phyloP scores from a whole-genome alignment of 2,113 vertebrate species.

The Ascaphus truei region DNA sequence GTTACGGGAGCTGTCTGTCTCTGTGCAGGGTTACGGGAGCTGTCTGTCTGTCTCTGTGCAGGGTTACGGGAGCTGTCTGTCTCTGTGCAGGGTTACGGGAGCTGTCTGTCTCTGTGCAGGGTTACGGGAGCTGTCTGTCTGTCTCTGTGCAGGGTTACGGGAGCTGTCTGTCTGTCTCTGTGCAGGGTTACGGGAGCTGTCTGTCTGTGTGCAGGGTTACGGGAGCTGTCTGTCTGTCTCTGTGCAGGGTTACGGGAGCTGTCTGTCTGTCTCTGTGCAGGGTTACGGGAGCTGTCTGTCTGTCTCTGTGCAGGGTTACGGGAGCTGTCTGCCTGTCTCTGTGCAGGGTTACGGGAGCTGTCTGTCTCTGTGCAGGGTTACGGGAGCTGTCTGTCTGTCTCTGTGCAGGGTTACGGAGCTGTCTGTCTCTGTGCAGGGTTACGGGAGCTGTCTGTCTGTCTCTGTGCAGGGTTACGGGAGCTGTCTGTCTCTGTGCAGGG shows the following conservation, averaged over 20 bases:
- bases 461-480: neutral
- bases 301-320: neutral
- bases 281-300: neutral
- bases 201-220: too few species aligned
- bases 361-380: neutral
- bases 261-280: slow-evolving; percentile 77
- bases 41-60: too few species aligned
- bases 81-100: too few species aligned
- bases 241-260: slow-evolving; percentile 88
- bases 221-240: slow-evolving; percentile 22
- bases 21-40: too few species aligned
- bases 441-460: neutral
- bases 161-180: neutral
- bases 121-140: too few species aligned
- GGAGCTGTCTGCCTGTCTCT: neutral
- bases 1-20: too few species aligned
- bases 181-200: neutral
- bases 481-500: too few species aligned
- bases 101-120: too few species aligned
- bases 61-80: too few species aligned
- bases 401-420: neutral
- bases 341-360: neutral
- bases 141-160: too few species aligned
- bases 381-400: neutral
- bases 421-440: neutral